Conservation (phyloP, 2,797 vertebrate species). For the Mormyrops attenuatus region DNA sequence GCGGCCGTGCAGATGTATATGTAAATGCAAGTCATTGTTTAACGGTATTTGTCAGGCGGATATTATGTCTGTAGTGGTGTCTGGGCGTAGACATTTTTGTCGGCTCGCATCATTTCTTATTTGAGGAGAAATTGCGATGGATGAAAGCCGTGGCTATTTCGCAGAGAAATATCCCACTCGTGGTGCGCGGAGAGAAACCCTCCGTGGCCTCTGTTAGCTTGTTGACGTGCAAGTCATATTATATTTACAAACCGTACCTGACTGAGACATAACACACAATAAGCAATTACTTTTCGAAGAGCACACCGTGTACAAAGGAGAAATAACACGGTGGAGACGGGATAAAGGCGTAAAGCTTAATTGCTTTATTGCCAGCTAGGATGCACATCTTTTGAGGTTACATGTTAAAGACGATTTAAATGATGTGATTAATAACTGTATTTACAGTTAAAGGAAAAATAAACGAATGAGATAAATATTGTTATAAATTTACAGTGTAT, state of each 20-base stretch:
- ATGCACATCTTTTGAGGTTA: background rate
- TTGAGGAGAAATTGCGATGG: conserved; percentile 57
- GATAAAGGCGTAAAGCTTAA: background rate
- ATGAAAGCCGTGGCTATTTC: conserved; percentile 36
- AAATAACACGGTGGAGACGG: conserved; percentile 12
- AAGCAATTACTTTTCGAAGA: conserved; percentile 7
- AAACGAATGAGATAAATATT: background rate
- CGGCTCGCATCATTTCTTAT: conserved; percentile 63
- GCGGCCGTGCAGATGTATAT: conserved; percentile 45
- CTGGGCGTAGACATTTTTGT: conserved; percentile 74
- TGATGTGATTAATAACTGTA: background rate
- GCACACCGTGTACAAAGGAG: conserved; percentile 7
- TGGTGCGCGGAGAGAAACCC: background rate
- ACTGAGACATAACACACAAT: conserved; percentile 18
- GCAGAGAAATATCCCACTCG: conserved; percentile 22
- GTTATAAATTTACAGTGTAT: background rate
- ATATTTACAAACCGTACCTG: conserved; percentile 9
- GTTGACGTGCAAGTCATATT: conserved; percentile 7
- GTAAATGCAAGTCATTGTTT: conserved; percentile 63
- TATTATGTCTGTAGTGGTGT: conserved; percentile 74
- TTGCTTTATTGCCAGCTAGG: background rate
- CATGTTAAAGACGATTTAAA: background rate
- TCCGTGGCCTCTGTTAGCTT: conserved; percentile 1
- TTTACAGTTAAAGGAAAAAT: conserved; percentile 2
- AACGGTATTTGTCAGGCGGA: conserved; percentile 68